These are phyloP conservation scores for Solea senegalensis DNA, from an alignment of 2,113 vertebrate genomes.

Conservation along the genomic window DNA sequence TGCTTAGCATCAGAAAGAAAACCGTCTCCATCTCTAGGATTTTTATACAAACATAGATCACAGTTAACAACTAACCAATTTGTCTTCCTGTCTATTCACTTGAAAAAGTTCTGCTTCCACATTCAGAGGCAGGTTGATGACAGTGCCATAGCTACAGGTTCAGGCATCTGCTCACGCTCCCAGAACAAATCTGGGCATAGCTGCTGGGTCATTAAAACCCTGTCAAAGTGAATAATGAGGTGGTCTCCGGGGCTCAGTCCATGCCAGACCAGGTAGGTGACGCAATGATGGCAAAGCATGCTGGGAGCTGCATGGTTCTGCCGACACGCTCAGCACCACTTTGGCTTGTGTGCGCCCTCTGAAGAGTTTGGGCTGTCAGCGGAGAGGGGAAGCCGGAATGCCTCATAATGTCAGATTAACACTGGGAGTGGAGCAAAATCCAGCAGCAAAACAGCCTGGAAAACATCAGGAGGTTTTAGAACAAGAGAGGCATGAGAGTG, in stretches of 20 bases:
- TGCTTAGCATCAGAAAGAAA: too few relatives aligned
- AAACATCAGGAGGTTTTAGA: constrained; percentile 55
- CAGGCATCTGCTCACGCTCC: constrained; percentile 65
- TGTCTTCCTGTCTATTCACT: constrained; percentile 28
- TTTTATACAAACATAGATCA: constrained; percentile 10
- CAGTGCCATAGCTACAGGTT: constrained; percentile 36
- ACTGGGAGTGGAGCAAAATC: constrained; percentile 34
- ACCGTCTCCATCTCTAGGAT: too few relatives aligned
- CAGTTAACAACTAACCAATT: not conserved
- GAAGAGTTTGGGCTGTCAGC: constrained; percentile 59
- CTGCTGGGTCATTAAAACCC: constrained; percentile 64
- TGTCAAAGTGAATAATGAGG: constrained; percentile 78
- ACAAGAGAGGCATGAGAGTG: constrained; percentile 30
- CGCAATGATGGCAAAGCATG: constrained; percentile 70
- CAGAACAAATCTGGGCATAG: constrained; percentile 46
- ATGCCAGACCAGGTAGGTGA: constrained; percentile 71
- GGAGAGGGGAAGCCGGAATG: constrained; percentile 41
- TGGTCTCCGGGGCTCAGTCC: constrained; percentile 50
- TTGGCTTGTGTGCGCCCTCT: constrained; percentile 44
- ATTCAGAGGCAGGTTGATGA: constrained; percentile 31
- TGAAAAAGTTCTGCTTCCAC: not conserved
- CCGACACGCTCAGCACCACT: constrained; percentile 51
- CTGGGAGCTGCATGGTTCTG: constrained; percentile 63
- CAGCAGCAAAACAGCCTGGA: constrained; percentile 68
- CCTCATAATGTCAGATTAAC: constrained; percentile 67